phyloP scores from a whole-genome alignment of 1,140 invertebrate genomes.

The Micrasema minimum region DNA sequence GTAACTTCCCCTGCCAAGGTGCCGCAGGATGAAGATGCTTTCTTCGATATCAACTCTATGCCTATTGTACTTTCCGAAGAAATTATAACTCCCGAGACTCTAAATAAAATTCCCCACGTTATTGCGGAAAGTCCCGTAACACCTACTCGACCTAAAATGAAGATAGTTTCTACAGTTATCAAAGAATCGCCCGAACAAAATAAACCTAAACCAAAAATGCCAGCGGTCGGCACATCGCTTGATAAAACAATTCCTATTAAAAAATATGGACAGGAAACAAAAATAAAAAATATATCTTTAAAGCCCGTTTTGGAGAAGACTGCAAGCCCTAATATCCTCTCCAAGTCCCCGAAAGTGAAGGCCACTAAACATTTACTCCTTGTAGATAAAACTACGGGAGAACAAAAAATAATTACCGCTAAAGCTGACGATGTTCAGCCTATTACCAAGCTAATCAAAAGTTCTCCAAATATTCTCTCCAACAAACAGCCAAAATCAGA shows the following conservation, averaged over 20 bases:
- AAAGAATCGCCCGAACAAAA: constrained; percentile 10
- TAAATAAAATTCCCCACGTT: constrained; percentile 16
- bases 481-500: constrained; percentile 60
- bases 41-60: constrained; percentile 79
- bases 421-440: constrained; percentile 55
- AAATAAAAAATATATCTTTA: no score
- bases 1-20: constrained; percentile 10
- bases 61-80: constrained; percentile 77
- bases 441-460: constrained; percentile 25
- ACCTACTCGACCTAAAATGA: background rate
- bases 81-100: constrained; percentile 60
- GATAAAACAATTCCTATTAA: constrained; percentile 16
- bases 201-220: constrained; percentile 15
- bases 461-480: background rate
- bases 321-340: constrained; percentile 64
- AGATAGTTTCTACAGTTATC: background rate
- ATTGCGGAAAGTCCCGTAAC: background rate
- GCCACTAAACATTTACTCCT: constrained; percentile 62
- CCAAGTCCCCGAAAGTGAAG: constrained; percentile 63
- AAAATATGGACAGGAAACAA: constrained; percentile 36
- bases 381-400: constrained; percentile 63
- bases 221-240: background rate
- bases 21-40: constrained; percentile 65
- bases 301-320: constrained; percentile 58
- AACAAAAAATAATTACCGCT: constrained; percentile 63